These are phyloP conservation scores for Malacoraja senta DNA, from an alignment of 2,797 vertebrate genomes.

Conservation along the genomic window DNA sequence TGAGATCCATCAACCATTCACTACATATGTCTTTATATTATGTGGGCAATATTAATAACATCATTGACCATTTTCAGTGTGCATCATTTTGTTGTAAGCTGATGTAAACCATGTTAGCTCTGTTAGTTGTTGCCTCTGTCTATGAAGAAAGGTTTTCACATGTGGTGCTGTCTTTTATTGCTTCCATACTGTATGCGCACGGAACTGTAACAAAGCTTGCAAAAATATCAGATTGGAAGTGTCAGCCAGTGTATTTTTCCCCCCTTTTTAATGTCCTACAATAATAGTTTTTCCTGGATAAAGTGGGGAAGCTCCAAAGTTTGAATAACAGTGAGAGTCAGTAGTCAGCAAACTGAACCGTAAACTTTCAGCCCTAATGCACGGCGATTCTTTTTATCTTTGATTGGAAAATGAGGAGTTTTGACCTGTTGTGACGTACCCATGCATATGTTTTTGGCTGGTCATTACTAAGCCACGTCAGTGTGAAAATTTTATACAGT, in stretches of 20 bases:
- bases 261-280: background rate
- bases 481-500: background rate
- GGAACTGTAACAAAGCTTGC: conserved; percentile 21
- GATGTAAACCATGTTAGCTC: conserved; percentile 11
- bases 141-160: background rate
- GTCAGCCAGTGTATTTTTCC: background rate
- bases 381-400: background rate
- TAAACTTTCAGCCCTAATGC: background rate
- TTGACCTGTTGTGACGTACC: background rate
- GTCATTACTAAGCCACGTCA: background rate
- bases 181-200: conserved; percentile 1
- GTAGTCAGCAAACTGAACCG: background rate
- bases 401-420: background rate
- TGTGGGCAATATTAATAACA: conserved; percentile 22
- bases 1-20: conserved; percentile 16
- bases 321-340: background rate
- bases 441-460: background rate
- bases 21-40: conserved; percentile 22
- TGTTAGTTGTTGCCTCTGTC: conserved; percentile 31
- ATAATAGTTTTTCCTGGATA: background rate
- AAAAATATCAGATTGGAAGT: conserved; percentile 16
- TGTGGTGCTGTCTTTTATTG: background rate
- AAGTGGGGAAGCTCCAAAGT: background rate
- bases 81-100: conserved; percentile 21
- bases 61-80: background rate